Evolutionary conservation across 2,113 vertebrate species (phyloP).

Genomic region (Ciconia maguari): DNA sequence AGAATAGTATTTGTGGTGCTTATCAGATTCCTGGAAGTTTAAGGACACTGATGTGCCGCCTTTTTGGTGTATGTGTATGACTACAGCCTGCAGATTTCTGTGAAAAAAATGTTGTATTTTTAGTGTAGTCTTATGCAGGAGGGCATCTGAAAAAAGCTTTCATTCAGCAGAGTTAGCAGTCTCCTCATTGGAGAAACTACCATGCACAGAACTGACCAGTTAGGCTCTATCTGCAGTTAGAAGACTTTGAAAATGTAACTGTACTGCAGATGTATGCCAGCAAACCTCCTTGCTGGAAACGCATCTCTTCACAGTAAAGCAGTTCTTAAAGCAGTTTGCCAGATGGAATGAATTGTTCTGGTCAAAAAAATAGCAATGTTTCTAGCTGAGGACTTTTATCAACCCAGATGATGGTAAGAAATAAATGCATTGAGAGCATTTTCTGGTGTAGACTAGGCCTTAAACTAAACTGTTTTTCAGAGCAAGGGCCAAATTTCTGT

Average conservation of each 20-base stretch:
- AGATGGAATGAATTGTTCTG: background rate
- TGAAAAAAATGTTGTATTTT: background rate
- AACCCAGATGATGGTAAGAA: background rate
- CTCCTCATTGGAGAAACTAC: background rate
- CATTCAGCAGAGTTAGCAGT: background rate
- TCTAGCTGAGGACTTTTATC: background rate
- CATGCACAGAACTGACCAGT: background rate
- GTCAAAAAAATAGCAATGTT: background rate
- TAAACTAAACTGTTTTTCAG: background rate
- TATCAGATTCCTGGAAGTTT: background rate
- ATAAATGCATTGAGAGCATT: background rate
- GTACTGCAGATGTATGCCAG: background rate
- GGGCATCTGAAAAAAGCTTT: background rate
- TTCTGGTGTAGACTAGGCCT: background rate
- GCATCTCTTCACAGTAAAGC: background rate
- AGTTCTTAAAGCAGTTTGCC: background rate
- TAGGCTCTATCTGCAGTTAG: background rate
- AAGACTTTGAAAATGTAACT: background rate
- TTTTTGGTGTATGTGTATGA: background rate
- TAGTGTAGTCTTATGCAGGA: background rate
- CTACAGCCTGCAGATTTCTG: background rate
- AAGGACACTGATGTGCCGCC: background rate
- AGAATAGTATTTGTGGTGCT: background rate
- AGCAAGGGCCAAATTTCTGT: background rate
- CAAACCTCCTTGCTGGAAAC: background rate